phyloP scores from a whole-genome alignment of 2,113 vertebrate genomes.

The Poicephalus meyeri region DNA sequence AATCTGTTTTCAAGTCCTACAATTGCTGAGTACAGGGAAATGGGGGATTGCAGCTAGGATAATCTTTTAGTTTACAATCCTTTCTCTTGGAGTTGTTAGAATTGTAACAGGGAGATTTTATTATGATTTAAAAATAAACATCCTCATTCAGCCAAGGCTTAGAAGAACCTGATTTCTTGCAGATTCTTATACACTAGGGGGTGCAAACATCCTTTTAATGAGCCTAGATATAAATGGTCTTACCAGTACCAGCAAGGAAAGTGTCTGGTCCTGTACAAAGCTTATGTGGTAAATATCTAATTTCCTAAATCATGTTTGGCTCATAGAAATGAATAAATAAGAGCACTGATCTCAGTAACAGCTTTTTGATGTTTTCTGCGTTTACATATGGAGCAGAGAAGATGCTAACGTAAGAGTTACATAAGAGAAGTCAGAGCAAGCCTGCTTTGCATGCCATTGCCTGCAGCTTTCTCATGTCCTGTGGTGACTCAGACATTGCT shows the following conservation, averaged over 20 bases:
- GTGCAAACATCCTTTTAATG: conserved; percentile 58
- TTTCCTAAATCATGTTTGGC: background rate
- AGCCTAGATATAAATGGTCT: background rate
- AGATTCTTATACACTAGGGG: conserved; percentile 64
- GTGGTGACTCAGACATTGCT: conserved; percentile 41
- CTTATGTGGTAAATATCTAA: background rate
- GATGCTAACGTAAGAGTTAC: background rate
- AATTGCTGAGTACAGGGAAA: background rate
- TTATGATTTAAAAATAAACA: background rate
- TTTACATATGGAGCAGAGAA: conserved; percentile 16
- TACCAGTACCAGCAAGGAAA: background rate
- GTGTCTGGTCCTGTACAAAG: background rate
- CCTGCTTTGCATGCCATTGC: background rate
- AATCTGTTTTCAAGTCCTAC: background rate
- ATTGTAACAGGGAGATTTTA: background rate
- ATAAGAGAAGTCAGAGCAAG: background rate
- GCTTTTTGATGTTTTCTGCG: conserved; percentile 24
- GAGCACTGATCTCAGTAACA: background rate
- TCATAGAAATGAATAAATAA: conserved; percentile 1
- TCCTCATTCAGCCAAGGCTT: background rate
- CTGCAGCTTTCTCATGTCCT: background rate
- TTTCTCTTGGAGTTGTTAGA: background rate
- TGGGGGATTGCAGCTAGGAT: background rate
- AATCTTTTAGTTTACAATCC: background rate
- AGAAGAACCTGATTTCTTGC: background rate